These are phyloP conservation scores for Bagarius yarrelli DNA, from an alignment of 2,113 vertebrate species.

Conservation along the genomic window DNA sequence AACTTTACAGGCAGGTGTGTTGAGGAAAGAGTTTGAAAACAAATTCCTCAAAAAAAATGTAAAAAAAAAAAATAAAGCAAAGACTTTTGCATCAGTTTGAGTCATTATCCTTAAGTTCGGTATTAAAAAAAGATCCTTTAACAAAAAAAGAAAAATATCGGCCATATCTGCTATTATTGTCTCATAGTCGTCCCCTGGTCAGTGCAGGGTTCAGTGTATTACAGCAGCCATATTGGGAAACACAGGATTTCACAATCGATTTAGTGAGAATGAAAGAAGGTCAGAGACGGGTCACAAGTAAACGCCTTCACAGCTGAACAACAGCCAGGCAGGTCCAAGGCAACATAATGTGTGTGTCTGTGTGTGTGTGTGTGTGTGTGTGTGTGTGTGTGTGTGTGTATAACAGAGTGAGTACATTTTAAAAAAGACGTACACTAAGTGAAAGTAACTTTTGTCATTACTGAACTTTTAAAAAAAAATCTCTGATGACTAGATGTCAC, in stretches of 20 bases:
- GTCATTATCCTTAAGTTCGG: neutral
- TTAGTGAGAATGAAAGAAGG: conserved; percentile 20
- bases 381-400: too few relatives aligned
- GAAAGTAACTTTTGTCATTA: too few relatives aligned
- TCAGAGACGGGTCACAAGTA: conserved; percentile 15
- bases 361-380: neutral
- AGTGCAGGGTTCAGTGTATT: neutral
- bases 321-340: neutral
- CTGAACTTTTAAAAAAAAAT: too few relatives aligned
- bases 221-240: neutral
- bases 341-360: neutral
- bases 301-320: neutral
- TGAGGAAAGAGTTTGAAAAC: too few relatives aligned
- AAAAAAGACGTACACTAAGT: too few relatives aligned
- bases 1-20: too few relatives aligned
- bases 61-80: too few relatives aligned
- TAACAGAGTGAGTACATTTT: too few relatives aligned
- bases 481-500: too few relatives aligned
- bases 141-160: neutral
- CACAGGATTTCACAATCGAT: neutral
- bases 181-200: neutral
- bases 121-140: neutral
- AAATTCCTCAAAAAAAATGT: too few relatives aligned
- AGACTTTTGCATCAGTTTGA: neutral
- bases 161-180: too few relatives aligned